These are phyloP conservation scores for Propsilocerus akamusi DNA, from an alignment of 1,140 invertebrate species.

Conservation along the genomic window DNA sequence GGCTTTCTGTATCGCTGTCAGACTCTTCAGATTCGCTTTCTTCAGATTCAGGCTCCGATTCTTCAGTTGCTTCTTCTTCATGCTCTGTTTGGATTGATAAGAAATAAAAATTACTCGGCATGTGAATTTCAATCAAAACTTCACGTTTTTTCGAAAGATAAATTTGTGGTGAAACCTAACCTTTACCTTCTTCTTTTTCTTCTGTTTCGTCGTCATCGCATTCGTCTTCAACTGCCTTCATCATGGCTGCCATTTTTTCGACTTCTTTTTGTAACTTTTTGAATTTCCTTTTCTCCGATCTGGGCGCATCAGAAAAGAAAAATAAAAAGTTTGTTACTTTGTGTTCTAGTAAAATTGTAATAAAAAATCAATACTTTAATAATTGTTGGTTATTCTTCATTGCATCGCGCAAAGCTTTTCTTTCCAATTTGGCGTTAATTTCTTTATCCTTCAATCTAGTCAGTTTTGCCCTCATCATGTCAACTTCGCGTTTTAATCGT, in stretches of 20 bases:
- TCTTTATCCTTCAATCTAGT: constrained; percentile 59
- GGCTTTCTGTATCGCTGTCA: constrained; percentile 40
- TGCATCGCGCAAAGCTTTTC: constrained; percentile 52
- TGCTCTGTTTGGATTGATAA: too few species aligned
- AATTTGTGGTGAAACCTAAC: too few species aligned
- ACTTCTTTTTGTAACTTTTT: constrained; percentile 67
- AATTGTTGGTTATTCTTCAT: constrained; percentile 60
- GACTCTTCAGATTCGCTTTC: constrained; percentile 31
- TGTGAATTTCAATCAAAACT: too few species aligned
- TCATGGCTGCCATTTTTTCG: constrained; percentile 69
- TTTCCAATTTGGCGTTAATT: constrained; percentile 54
- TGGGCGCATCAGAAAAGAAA: constrained; percentile 14
- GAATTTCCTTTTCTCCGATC: constrained; percentile 54
- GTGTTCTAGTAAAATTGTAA: too few species aligned
- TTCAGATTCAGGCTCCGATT: constrained; percentile 34
- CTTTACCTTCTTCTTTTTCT: constrained; percentile 42
- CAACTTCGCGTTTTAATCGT: constrained; percentile 47
- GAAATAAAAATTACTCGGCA: too few species aligned
- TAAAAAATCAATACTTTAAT: constrained; percentile 44
- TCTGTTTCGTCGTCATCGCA: constrained; percentile 46
- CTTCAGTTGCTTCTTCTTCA: constrained; percentile 38
- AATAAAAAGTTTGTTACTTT: too few species aligned
- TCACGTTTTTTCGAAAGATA: too few species aligned
- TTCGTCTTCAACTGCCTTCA: constrained; percentile 60
- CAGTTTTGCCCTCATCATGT: constrained; percentile 57